Percentiles rank a stretch among this genome's conserved stretches.
Evolutionary conservation across 2,797 vertebrate genomes (phyloP).

Genomic region (Alauda arvensis): DNA sequence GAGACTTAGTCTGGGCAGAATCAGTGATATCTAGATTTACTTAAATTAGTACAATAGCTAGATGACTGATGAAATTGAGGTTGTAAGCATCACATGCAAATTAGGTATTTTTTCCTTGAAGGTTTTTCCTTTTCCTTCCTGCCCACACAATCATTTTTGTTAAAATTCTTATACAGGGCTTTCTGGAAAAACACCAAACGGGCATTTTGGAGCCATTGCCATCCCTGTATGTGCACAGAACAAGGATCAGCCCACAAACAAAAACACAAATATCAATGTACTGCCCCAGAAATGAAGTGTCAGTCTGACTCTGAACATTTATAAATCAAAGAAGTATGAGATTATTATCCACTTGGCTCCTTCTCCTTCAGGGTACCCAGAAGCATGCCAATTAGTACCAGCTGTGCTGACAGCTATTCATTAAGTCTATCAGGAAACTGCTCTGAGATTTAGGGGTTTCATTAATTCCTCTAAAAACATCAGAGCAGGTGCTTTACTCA

Average conservation of each 20-base stretch:
- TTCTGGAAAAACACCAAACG: not conserved
- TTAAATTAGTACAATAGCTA: not conserved
- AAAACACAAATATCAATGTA: not conserved
- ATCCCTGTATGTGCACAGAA: not conserved
- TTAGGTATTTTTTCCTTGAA: not conserved
- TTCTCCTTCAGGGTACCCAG: conserved; percentile 4
- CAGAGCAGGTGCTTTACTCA: not conserved
- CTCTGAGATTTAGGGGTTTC: conserved; percentile 27
- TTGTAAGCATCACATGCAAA: rapidly evolving
- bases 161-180: not conserved
- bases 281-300: conserved; percentile 12
- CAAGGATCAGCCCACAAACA: not conserved
- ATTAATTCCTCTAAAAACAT: conserved; percentile 24
- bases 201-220: not conserved
- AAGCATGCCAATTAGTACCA: conserved; percentile 36
- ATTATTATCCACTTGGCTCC: conserved; percentile 7
- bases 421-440: conserved; percentile 29
- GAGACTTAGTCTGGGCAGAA: not conserved
- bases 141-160: not conserved
- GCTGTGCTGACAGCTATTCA: conserved; percentile 43
- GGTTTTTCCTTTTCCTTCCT: not conserved
- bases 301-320: conserved; percentile 11
- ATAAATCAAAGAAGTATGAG: conserved; percentile 34
- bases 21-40: not conserved
- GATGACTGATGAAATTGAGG: not conserved